Base-by-base conservation (phyloP, 2,113 vertebrate genomes). In the Lipotes vexillifer region DNA sequence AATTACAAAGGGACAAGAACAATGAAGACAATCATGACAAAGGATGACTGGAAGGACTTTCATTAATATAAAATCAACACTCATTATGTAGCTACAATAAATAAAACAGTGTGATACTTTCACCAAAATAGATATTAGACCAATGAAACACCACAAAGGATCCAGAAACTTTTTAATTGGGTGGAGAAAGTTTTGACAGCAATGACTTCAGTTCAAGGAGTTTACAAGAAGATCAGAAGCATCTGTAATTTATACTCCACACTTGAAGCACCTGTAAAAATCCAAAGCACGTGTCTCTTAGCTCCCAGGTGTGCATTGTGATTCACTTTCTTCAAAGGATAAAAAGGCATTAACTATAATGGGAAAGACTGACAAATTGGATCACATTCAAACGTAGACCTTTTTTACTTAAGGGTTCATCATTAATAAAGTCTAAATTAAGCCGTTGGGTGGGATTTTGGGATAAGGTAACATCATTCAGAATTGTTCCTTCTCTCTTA, bases 181-280 rank as follows among this genome's bases (percentile, higher is more conserved):
- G 8, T 7, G 1, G 10, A 38, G 12, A 44, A 36, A 71, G 1
- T 57, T 77, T 61, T 33, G 41, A 36, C 6, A 44, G 9, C 29
- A 17, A 20, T 85, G 6, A 31, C 5, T 44, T 74, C 12, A 49
- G 20, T 33, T 25, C 33, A 9, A 41, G 3, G 23, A 49, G 8
- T 80, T 55, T 61, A 41, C 31, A 59, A 27, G 36, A 85, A 81
- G 31, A 36, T 63, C 29, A 77, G 69, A 83, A 89, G 9, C 12
- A 3, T 72, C 31, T 74, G 0, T 59, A 27, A 36, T 57, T 29
- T 61, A 2, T 29, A n/a, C 0, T 1, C 0, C 38, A 21, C 20
- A 33, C 7, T 2, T 21, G 72, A 83, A 86, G 65, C 57, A 13
- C 59, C 33, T 38, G 14, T 80, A 61, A 68, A 69, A 69, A 33